These are phyloP conservation scores for Cebidichthys violaceus DNA, from an alignment of 2,113 vertebrate genomes.

Conservation along the genomic window DNA sequence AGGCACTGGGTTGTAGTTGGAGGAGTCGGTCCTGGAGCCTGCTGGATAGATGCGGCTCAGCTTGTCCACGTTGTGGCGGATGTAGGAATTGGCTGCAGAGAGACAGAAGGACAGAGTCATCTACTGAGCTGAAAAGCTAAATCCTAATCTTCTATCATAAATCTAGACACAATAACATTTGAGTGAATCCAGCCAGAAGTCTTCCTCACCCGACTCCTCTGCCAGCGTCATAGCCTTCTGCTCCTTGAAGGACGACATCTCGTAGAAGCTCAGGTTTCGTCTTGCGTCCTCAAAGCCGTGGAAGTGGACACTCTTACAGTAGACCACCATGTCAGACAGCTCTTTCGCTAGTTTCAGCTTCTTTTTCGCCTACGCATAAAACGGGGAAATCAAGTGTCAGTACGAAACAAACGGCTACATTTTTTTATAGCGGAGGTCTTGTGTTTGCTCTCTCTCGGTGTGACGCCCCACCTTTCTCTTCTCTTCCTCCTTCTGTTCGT, in stretches of 20 bases:
- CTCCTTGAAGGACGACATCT: constrained; percentile 94
- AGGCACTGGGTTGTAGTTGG: constrained; percentile 92
- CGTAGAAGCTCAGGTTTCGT: constrained; percentile 87
- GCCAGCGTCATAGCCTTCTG: constrained; percentile 87
- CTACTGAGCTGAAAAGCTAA: neutral
- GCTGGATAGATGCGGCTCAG: constrained; percentile 93
- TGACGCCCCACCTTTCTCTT: constrained; percentile 51
- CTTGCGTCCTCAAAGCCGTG: constrained; percentile 85
- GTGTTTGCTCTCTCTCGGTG: neutral
- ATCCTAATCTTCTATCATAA: neutral
- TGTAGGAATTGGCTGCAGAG: constrained; percentile 84
- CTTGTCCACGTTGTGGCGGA: constrained; percentile 88
- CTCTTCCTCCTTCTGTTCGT: constrained; percentile 71
- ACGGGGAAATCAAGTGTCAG: neutral
- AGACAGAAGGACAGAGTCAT: neutral
- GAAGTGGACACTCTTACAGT: constrained; percentile 95
- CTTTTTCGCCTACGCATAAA: constrained; percentile 80
- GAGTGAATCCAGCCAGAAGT: neutral
- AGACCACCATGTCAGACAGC: constrained; percentile 92
- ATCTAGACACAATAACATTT: neutral
- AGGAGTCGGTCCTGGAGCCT: constrained; percentile 91
- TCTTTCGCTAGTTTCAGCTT: constrained; percentile 89
- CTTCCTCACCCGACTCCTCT: constrained; percentile 87
- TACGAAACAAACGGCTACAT: neutral
- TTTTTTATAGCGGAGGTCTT: neutral